phyloP scores from a whole-genome alignment of 1,140 invertebrate species.

The Onthophagus taurus region DNA sequence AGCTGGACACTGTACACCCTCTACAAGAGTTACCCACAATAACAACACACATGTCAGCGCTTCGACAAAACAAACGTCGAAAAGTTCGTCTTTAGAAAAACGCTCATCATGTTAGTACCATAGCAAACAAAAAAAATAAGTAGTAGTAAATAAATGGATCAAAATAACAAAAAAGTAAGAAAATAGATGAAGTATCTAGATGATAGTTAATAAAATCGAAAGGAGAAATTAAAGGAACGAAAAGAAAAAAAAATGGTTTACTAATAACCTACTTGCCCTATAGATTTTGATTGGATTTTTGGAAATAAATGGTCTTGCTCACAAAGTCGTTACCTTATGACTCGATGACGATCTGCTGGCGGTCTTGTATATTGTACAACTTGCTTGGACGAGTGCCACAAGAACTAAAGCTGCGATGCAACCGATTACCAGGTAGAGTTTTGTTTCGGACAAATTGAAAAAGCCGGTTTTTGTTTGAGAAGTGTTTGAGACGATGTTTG shows the following conservation, averaged over 20 bases:
- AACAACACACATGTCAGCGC: too few relatives aligned
- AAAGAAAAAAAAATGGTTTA: background rate
- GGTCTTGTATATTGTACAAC: conserved; percentile 69
- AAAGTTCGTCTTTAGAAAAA: too few relatives aligned
- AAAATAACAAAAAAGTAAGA: background rate
- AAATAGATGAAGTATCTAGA: conserved; percentile 1
- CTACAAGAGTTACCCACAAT: conserved; percentile 19
- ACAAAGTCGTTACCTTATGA: conserved; percentile 44
- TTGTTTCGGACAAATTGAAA: conserved; percentile 54
- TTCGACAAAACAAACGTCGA: too few relatives aligned
- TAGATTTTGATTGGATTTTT: too few relatives aligned
- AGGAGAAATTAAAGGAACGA: background rate
- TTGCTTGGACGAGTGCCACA: conserved; percentile 72
- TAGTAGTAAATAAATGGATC: too few relatives aligned
- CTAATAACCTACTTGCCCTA: conserved; percentile 26
- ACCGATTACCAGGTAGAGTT: conserved; percentile 73
- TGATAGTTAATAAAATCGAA: conserved; percentile 5
- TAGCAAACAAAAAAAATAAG: too few relatives aligned
- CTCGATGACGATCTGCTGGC: conserved; percentile 52
- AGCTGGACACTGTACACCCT: conserved; percentile 34
- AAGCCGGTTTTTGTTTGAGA: conserved; percentile 31
- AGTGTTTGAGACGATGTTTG: conserved; percentile 31
- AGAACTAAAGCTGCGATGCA: conserved; percentile 69
- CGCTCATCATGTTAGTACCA: too few relatives aligned
- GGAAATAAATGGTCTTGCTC: too few relatives aligned